Conservation (phyloP, 2,888 invertebrate species). For the Antitype chi region DNA sequence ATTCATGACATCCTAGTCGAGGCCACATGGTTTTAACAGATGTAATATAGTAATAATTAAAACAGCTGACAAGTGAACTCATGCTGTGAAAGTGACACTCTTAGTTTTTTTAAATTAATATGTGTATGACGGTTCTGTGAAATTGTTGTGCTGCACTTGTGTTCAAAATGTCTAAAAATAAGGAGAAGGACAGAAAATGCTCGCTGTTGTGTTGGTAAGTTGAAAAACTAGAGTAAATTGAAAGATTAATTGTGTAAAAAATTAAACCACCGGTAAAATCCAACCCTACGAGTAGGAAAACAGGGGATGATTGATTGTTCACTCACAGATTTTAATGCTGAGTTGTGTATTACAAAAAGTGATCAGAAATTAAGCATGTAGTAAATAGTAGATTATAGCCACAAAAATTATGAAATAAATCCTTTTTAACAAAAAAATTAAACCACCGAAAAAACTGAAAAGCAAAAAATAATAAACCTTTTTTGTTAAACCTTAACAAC, state of each 20-base stretch:
- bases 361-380: too few species aligned
- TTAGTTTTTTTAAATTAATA: neutral
- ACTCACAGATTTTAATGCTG: too few species aligned
- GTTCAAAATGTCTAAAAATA: slow-evolving; percentile 73
- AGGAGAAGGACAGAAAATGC: slow-evolving; percentile 67
- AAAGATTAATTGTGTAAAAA: neutral
- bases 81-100: slow-evolving; percentile 33
- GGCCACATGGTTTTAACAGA: slow-evolving; percentile 42
- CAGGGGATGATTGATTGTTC: too few species aligned
- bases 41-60: slow-evolving; percentile 15
- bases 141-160: slow-evolving; percentile 18
- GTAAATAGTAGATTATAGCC: too few species aligned
- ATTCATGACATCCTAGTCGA: slow-evolving; percentile 19
- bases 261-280: too few species aligned
- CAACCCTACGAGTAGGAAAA: too few species aligned
- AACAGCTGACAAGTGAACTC: slow-evolving; percentile 11
- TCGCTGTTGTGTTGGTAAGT: slow-evolving; percentile 81
- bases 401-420: too few species aligned
- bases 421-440: too few species aligned
- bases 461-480: too few species aligned
- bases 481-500: too few species aligned
- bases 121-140: neutral
- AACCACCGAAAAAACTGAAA: too few species aligned
- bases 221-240: neutral
- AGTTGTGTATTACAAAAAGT: too few species aligned